Evolutionary conservation across 2,797 vertebrate genomes (phyloP).

Genomic region (Antrozous pallidus): DNA sequence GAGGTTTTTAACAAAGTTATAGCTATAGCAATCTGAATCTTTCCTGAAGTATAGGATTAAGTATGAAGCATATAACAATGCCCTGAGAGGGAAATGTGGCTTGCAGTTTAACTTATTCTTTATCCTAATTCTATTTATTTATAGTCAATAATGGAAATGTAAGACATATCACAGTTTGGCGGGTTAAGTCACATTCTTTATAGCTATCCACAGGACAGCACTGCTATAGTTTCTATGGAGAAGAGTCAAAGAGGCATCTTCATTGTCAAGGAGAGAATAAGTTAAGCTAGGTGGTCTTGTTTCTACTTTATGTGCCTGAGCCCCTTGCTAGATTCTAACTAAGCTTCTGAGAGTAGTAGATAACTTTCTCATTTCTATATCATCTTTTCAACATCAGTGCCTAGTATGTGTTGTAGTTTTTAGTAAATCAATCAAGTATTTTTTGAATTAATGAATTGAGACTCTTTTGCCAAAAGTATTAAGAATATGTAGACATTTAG

Average conservation of each 20-base stretch:
- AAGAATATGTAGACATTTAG: neutral
- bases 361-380: neutral
- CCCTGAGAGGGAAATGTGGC: neutral
- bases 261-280: neutral
- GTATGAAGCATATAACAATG: neutral
- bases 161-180: neutral
- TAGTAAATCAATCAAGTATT: neutral
- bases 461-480: neutral
- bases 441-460: constrained; percentile 26
- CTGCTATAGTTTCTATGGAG: neutral
- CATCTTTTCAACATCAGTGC: neutral
- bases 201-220: neutral
- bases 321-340: neutral
- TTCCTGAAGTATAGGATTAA: neutral
- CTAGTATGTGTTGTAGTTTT: neutral
- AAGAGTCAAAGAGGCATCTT: neutral
- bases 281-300: neutral
- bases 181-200: neutral
- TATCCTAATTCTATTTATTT: neutral
- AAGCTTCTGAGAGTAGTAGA: neutral
- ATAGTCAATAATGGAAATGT: neutral
- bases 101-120: neutral
- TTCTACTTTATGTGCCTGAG: neutral
- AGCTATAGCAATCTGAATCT: neutral
- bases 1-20: neutral